phyloP scores from a whole-genome alignment of 1,140 invertebrate genomes.

The Hirudo medicinalis region DNA sequence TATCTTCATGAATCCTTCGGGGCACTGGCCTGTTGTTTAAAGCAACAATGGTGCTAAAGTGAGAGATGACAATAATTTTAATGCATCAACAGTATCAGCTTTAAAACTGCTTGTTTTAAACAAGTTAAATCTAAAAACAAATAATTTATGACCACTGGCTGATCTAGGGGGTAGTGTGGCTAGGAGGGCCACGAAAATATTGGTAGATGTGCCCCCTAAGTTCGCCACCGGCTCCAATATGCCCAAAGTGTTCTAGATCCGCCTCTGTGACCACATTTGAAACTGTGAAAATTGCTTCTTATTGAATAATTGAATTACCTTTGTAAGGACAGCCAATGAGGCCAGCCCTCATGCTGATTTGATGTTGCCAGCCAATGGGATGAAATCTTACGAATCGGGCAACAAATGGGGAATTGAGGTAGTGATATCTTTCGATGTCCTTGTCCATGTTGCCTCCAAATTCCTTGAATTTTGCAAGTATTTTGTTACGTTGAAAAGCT shows the following conservation, averaged over 20 bases:
- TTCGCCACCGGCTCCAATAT: too few relatives aligned
- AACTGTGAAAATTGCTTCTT: not conserved
- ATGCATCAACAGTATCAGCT: not conserved
- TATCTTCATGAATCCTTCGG: conserved; percentile 44
- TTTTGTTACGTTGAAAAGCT: not conserved
- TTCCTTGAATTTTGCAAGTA: conserved; percentile 33
- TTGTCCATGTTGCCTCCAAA: conserved; percentile 50
- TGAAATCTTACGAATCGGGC: conserved; percentile 44
- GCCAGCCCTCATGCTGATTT: conserved; percentile 45
- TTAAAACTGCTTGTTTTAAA: not conserved
- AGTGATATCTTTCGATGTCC: conserved; percentile 44
- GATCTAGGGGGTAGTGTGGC: too few relatives aligned
- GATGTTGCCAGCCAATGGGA: conserved; percentile 44
- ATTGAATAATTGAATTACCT: conserved; percentile 31
- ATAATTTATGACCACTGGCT: too few relatives aligned
- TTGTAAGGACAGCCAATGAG: conserved; percentile 46
- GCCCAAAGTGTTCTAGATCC: too few relatives aligned
- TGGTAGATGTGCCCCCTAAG: too few relatives aligned
- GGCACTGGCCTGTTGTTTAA: conserved; percentile 35
- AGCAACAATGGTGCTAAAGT: not conserved
- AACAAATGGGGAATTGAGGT: conserved; percentile 47
- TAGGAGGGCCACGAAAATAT: too few relatives aligned
- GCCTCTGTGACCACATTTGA: too few relatives aligned
- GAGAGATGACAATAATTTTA: conserved; percentile 7
- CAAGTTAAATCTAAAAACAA: not conserved